These are phyloP conservation scores for Gnatocerus cornutus DNA, from an alignment of 2,888 invertebrate species.

Conservation along the genomic window DNA sequence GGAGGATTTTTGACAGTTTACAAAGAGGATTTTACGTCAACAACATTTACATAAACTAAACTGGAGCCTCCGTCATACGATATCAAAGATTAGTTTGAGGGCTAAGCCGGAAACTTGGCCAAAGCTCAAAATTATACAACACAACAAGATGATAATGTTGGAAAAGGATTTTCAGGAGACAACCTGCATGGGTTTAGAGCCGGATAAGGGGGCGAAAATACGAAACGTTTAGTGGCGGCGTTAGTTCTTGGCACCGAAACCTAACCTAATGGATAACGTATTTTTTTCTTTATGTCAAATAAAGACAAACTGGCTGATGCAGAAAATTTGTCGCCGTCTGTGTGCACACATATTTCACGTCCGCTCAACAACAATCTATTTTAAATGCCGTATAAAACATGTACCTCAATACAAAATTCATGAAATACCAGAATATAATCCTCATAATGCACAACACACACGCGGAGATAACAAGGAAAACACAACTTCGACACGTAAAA, in stretches of 20 bases:
- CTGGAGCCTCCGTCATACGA: slow-evolving; percentile 29
- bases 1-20: slow-evolving; percentile 31
- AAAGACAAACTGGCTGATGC: too few species aligned
- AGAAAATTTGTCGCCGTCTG: too few species aligned
- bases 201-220: too few species aligned
- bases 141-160: slow-evolving; percentile 17
- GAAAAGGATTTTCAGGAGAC: too few species aligned
- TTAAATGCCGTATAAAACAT: too few species aligned
- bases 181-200: too few species aligned
- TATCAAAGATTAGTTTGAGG: slow-evolving; percentile 24
- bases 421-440: background rate
- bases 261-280: too few species aligned
- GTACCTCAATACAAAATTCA: background rate
- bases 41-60: slow-evolving; percentile 36
- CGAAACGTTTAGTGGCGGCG: too few species aligned
- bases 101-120: slow-evolving; percentile 24
- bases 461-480: background rate
- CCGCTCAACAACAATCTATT: too few species aligned
- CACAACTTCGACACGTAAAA: slow-evolving; percentile 2
- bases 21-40: slow-evolving; percentile 38
- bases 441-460: background rate
- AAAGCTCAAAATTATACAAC: slow-evolving; percentile 24
- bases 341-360: too few species aligned
- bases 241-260: too few species aligned
- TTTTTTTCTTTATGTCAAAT: too few species aligned